Conservation (phyloP, 2,797 vertebrate genomes). For the Acanthurus lineatus region DNA sequence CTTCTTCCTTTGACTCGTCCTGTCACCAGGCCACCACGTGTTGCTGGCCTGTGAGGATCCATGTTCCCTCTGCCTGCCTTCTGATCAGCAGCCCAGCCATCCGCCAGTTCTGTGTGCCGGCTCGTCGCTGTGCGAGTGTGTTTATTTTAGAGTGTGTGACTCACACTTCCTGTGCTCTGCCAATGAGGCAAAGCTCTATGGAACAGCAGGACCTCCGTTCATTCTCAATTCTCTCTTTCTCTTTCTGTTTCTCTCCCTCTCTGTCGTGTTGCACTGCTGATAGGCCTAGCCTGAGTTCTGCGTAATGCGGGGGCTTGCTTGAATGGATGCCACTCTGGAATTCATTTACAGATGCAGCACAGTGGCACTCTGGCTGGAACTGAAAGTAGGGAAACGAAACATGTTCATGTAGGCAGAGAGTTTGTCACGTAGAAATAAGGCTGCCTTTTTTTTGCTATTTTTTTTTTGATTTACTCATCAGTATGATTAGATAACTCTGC, state of each 20-base stretch:
- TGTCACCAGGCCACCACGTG: slow-evolving; percentile 62
- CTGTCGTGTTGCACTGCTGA: slow-evolving; percentile 53
- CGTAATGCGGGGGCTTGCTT: slow-evolving; percentile 76
- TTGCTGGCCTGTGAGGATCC: slow-evolving; percentile 60
- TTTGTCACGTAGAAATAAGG: slow-evolving; percentile 26
- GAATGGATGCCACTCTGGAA: slow-evolving; percentile 76
- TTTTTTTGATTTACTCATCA: neutral
- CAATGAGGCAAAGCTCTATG: slow-evolving; percentile 78
- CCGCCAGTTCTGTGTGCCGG: slow-evolving; percentile 62
- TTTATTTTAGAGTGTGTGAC: slow-evolving; percentile 85
- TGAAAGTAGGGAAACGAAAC: slow-evolving; percentile 41
- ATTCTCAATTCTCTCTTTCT: slow-evolving; percentile 81
- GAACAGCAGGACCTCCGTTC: slow-evolving; percentile 82
- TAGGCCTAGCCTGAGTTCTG: slow-evolving; percentile 71
- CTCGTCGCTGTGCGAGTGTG: slow-evolving; percentile 72
- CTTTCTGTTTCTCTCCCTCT: slow-evolving; percentile 55
- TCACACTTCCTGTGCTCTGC: slow-evolving; percentile 84
- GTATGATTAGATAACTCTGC: slow-evolving; percentile 27
- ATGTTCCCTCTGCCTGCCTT: slow-evolving; percentile 59
- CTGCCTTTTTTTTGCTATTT: neutral
- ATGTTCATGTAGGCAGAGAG: slow-evolving; percentile 8
- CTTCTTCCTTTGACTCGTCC: slow-evolving; percentile 49
- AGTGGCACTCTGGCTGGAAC: slow-evolving; percentile 40
- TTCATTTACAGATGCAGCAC: slow-evolving; percentile 71
- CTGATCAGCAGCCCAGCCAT: slow-evolving; percentile 71